phyloP scores from a whole-genome alignment of 1,140 invertebrate genomes.

The Bombus waltoni region DNA sequence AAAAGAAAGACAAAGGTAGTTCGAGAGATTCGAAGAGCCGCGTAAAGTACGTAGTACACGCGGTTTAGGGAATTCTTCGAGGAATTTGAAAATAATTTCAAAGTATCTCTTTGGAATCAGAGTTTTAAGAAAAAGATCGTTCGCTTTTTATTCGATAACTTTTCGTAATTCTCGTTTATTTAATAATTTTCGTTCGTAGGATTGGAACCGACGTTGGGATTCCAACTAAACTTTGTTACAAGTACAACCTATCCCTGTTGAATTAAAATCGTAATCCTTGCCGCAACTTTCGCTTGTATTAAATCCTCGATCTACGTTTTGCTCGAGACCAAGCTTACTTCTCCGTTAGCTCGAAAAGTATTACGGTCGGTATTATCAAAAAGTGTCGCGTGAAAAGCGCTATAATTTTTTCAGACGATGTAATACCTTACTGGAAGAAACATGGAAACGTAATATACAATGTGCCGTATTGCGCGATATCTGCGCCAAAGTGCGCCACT shows the following conservation, averaged over 20 bases:
- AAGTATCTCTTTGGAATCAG: neutral
- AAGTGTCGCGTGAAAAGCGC: no score
- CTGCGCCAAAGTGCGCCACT: neutral
- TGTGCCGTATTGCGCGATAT: no score
- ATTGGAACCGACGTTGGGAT: neutral
- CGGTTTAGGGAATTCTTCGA: neutral
- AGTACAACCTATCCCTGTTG: neutral
- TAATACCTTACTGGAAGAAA: no score
- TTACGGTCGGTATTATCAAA: no score
- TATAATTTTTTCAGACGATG: no score
- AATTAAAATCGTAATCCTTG: neutral
- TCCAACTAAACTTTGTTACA: neutral
- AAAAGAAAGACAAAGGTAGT: neutral
- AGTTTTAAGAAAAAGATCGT: neutral
- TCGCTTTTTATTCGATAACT: neutral
- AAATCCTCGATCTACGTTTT: neutral
- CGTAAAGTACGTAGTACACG: neutral
- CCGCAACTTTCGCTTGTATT: neutral
- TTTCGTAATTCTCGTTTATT: neutral
- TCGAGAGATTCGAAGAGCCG: neutral
- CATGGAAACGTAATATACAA: no score
- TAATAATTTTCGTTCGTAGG: neutral
- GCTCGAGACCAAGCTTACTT: no score
- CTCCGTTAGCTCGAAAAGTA: no score
- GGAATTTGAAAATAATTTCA: neutral